Evolutionary conservation across 2,797 vertebrate genomes (phyloP), one percentile per base, ranked within the genome.

Genomic region (Myoxocephalus aenaeus): DNA sequence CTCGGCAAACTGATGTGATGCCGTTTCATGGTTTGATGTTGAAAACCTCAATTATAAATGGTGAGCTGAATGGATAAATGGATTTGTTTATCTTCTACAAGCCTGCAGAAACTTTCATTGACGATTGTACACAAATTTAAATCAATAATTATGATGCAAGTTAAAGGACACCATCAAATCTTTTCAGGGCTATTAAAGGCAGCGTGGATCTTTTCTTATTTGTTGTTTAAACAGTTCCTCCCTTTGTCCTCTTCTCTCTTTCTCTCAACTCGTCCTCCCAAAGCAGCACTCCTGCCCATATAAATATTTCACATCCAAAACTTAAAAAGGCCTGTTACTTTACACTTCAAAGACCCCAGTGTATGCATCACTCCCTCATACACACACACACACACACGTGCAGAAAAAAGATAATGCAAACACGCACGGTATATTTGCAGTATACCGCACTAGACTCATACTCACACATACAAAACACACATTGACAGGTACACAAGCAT

Each of bases 271-370:
- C 27, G 0, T 69, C 70, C 71, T 83, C 70, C 38, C 82, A 81
- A 73, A 84, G 75, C 83, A 88, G 71, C 79, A 62, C 67, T 83
- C 75, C 82, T 73, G 74, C 64, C 64, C 61, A 77, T 79, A 91
- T 93, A 50, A 91, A 93, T 93, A 92, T 91, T 93, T 92, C 73
- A 92, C 77, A 86, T 77, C 74, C 68, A 69, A 75, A 91, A 90
- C 79, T 89, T 84, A 86, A 85, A 90, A 92, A 87, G 70, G 77
- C 66, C 36, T 75, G 76, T 88, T 91, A 86, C 80, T 90, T 92
- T 89, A 87, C 91, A 92, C 90, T 89, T 92, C 90, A 93, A 91
- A 92, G 82, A 85, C 78, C 81, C 73, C 59, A 57, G 83, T 82
- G 86, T 58, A 83, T 75, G 85, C 74, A 82, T 66, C 78, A 50